Evolutionary conservation across 1,140 invertebrate genomes (phyloP), one percentile per base, ranked within the genome.

Genomic region (Drosophila sturtevanti): DNA sequence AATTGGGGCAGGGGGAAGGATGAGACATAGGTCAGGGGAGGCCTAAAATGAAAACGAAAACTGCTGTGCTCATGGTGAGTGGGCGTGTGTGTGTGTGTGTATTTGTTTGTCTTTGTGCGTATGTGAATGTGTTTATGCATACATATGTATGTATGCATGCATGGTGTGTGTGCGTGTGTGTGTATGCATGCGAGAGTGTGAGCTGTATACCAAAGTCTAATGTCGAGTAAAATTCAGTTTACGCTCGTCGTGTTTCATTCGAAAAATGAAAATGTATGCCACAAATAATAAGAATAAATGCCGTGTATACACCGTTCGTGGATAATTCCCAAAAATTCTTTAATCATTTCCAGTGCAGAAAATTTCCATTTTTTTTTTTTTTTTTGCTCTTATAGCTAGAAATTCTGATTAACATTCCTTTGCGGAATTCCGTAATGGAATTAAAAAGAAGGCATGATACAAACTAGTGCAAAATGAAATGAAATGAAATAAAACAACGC

Each of bases 11-110:
- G n/a, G 12, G 16, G 41, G 41, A 6, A 6, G 27, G 6, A 31
- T 4, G 5, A 1, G 41, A 48, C 41, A 48, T 16, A 48, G 41
- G 41, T 48, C 41, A 48, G 41, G 38, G 55, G 27, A 18, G 24
- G 24, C 10, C 61, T 31, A 51, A 77, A 77, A 77, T 52, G 69
- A 81, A 84, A 79, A 85, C 64, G 80, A 86, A 85, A 86, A 69
- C 65, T 81, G 81, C 81, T 86, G 65, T 52, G 81, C 81, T 86
- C 81, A 86, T 75, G 37, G 63, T 78, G 81, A 81, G 71, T 64
- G 55, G 37, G 74, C 31, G 59, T 64, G 62, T 9, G 16, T 12
- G 55, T 27, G 34, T 22, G 37, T 37, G 16, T 59, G 24, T 27
- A 21, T n/a, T 10, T 44, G 16, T 35, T 9, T 34, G 44, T 62